Evolutionary conservation across 2,113 vertebrate genomes (phyloP).

Genomic region (Terrapene triunguis): DNA sequence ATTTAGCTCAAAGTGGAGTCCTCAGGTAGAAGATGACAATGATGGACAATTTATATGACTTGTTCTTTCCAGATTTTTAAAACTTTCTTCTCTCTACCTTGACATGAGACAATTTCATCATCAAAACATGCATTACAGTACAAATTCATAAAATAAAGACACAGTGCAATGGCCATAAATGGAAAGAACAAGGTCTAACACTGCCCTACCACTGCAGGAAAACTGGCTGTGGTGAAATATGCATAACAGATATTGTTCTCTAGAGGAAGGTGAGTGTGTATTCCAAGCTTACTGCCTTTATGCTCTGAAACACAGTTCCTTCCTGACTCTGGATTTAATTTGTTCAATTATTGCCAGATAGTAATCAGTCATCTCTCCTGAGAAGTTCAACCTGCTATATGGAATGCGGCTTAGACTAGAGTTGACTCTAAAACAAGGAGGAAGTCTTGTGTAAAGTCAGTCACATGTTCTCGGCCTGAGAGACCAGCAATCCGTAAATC

Average conservation of each 20-base stretch:
- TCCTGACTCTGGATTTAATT: background rate
- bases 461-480: background rate
- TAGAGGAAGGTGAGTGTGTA: background rate
- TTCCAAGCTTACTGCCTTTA: background rate
- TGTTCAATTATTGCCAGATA: background rate
- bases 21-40: background rate
- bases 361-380: background rate
- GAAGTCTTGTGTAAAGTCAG: background rate
- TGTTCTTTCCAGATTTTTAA: background rate
- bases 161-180: background rate
- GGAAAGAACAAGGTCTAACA: background rate
- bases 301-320: background rate
- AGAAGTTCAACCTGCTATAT: background rate
- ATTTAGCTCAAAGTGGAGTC: constrained; percentile 6
- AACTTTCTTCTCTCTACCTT: background rate
- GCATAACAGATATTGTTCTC: background rate
- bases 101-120: accelerated
- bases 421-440: background rate
- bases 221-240: background rate
- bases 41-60: constrained; percentile 15
- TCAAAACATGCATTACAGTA: background rate
- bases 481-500: background rate
- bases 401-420: background rate
- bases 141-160: background rate
- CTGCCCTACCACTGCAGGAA: background rate